phyloP scores from a whole-genome alignment of 2,888 invertebrate species.

The Ctena decussata region DNA sequence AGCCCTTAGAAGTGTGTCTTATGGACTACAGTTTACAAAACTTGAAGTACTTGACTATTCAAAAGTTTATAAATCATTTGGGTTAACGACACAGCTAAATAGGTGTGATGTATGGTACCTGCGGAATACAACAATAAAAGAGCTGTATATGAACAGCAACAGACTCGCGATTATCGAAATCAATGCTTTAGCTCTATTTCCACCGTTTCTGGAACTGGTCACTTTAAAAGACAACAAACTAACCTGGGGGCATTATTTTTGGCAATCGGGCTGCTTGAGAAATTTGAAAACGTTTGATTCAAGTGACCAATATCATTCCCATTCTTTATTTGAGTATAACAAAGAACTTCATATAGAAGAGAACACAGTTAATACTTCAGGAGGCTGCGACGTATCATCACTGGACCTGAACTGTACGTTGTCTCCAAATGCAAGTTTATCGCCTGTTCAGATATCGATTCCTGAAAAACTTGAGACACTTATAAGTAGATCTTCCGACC shows the following conservation, averaged over 20 bases:
- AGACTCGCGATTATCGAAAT: constrained; percentile 30
- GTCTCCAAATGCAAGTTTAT: not conserved
- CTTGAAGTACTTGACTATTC: constrained; percentile 45
- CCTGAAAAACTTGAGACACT: not conserved
- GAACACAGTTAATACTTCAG: not conserved
- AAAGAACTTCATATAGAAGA: not conserved
- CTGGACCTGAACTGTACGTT: not conserved
- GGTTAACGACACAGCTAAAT: constrained; percentile 15
- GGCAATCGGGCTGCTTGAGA: constrained; percentile 30
- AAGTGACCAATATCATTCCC: constrained; percentile 1
- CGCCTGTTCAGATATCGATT: not conserved
- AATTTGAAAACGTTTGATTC: not conserved
- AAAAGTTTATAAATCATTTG: constrained; percentile 38
- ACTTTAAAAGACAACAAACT: constrained; percentile 39
- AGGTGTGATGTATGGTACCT: constrained; percentile 45
- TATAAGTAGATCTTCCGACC: not conserved
- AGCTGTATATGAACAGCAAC: constrained; percentile 33
- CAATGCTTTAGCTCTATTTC: constrained; percentile 25
- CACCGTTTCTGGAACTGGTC: constrained; percentile 21
- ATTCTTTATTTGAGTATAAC: not conserved
- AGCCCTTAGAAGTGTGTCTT: constrained; percentile 33
- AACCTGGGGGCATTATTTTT: constrained; percentile 43
- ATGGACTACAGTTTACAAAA: constrained; percentile 46
- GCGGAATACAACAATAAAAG: constrained; percentile 41
- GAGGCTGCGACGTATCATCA: not conserved